Evolutionary conservation across 2,113 vertebrate species (phyloP), one percentile per base, ranked within the genome.

Genomic region (Coryphaenoides rupestris): DNA sequence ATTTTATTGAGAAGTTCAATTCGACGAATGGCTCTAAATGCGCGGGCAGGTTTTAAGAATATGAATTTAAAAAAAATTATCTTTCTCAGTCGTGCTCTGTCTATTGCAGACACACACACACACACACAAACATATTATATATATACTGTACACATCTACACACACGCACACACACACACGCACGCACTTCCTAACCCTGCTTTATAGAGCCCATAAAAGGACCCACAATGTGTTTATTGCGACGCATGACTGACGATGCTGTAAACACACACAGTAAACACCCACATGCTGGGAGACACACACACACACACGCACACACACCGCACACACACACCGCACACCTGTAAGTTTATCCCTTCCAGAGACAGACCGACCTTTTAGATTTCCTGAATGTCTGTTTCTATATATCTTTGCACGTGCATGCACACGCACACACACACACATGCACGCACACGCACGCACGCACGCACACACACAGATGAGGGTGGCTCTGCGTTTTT

Each of bases 171-270:
- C 19, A 28, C n/a, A 66, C 66, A 71, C 60, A 72, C 59, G n/a
- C n/a, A n/a, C n/a, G n/a, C n/a, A n/a, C n/a, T n/a, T 0, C n/a
- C 73, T 74, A 68, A 85, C 83, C 81, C 78, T 84, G 83, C 81
- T 77, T 75, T 84, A 79, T 81, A 81, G 77, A 83, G 66, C 79
- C 79, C 79, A 74, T 87, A n/a, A 87, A 89, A 87, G 74, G 24
- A 60, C 69, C 78, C 46, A 87, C 79, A n/a, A 86, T 85, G 82
- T 87, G 82, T 79, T 87, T 76, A 81, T 75, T 74, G 63, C 76
- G 57, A 79, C 33, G 58, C 66, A 66, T 58, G 62, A 68, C 68
- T 70, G 67, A 22, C 16, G 55, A 79, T 76, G 79, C 58, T 75
- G 70, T 70, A 66, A 59, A 58, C 49, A 21, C 58, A 55, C 23